Evolutionary conservation across 1,140 invertebrate species (phyloP), one percentile per base, ranked within the genome.

Genomic region (Ylistrum balloti): DNA sequence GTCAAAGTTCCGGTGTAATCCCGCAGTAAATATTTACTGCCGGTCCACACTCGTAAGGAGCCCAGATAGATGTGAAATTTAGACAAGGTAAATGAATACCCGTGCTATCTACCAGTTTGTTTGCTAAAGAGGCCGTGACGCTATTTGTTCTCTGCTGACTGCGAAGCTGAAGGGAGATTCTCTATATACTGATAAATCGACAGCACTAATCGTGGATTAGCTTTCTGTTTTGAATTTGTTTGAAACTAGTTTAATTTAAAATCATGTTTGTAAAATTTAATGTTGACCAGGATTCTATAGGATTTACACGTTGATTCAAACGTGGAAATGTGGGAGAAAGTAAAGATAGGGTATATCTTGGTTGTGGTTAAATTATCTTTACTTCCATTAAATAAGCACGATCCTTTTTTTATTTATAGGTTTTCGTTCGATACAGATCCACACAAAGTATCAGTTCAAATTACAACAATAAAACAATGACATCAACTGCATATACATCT

Each of bases 21-120:
- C 56, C 56, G 56, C 56, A 74, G 56, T 74, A 74, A 74, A 74
- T 74, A 74, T 74, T 74, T 74, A 74, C 56, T 74, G 56, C 56
- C 56, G 56, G 56, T 74, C 56, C 17, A 28, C n/a, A 74, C 56
- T n/a, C 5, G 56, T 74, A 74, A 28, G 22, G 56, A 74, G 56
- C 28, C 7, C 9, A 74, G 56, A 74, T 22, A 74, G 28, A 74
- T 74, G 56, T 74, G 28, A 74, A 28, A 74, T 74, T 17, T 9
- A 74, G 9, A 74, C 56, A 74, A 74, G 56, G 56, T 74, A 17
- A 17, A 1, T 48, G 45, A 48, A 74, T 74, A n/a, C 56, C 56
- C 5, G 56, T n/a, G 56, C 56, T 74, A 74, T 74, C 56, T 74
- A n/a, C 22, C 56, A 28, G 56, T 74, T 74, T 74, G 56, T 74